A percentile compares a stretch with the other conserved stretches of the same genome.
Evolutionary conservation across 1,140 invertebrate species (phyloP).

Genomic region (Heliothis subflexa): DNA sequence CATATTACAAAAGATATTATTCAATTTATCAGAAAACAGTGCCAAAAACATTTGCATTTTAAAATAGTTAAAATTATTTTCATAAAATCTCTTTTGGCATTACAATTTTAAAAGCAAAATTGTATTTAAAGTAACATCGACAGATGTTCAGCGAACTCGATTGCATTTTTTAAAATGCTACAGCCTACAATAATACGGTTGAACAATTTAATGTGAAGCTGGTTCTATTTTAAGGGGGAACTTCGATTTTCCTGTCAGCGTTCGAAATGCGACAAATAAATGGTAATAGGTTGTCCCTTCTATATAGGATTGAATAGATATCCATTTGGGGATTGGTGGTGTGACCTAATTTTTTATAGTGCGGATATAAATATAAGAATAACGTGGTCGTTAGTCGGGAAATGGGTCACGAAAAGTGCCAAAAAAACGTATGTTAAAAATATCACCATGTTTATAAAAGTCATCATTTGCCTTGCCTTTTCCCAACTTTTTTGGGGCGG

Average conservation of each 20-base stretch:
- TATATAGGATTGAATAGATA: neutral
- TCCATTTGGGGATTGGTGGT: neutral
- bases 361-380: neutral
- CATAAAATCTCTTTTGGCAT: neutral
- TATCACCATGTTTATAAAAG: no score
- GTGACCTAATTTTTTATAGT: no score
- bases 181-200: neutral
- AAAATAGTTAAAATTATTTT: neutral
- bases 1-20: neutral
- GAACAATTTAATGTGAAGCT: neutral
- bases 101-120: neutral
- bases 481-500: no score
- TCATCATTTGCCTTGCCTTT: no score
- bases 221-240: no score
- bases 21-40: neutral
- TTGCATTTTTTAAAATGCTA: neutral
- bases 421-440: no score
- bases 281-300: neutral
- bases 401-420: neutral
- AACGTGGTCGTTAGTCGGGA: neutral
- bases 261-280: neutral
- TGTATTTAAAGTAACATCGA: neutral
- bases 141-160: neutral
- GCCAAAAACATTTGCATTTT: conserved; percentile 6
- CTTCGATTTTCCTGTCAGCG: neutral